phyloP scores from a whole-genome alignment of 2,113 vertebrate species.

The Xenopus laevis region DNA sequence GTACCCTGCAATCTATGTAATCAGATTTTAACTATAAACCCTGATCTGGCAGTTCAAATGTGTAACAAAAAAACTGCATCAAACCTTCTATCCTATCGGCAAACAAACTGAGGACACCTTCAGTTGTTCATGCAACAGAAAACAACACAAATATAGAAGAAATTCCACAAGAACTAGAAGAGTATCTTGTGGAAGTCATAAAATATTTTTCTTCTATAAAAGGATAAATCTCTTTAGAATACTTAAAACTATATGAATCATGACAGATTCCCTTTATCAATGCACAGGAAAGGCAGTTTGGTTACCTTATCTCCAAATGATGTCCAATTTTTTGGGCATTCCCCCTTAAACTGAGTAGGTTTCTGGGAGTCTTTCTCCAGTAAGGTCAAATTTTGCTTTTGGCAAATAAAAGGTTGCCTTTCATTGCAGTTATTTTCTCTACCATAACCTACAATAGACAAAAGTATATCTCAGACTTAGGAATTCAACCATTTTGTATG shows the following conservation, averaged over 20 bases:
- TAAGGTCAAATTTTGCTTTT: conserved; percentile 76
- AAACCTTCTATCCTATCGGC: too few species aligned
- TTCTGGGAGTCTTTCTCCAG: conserved; percentile 71
- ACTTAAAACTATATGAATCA: not conserved
- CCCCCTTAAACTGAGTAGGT: conserved; percentile 55
- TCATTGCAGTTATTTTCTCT: conserved; percentile 56
- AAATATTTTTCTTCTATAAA: not conserved
- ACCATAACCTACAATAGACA: conserved; percentile 57
- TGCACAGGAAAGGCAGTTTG: not conserved
- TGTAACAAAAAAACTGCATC: too few species aligned
- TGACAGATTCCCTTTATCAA: not conserved
- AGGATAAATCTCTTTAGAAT: too few species aligned
- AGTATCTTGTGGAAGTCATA: not conserved
- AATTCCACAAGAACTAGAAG: too few species aligned
- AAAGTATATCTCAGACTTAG: not conserved
- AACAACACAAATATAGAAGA: too few species aligned
- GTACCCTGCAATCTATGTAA: too few species aligned
- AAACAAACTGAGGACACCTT: too few species aligned
- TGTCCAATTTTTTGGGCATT: conserved; percentile 63
- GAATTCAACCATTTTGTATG: too few species aligned
- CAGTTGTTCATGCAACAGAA: too few species aligned
- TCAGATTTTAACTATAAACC: too few species aligned
- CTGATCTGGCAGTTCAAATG: too few species aligned
- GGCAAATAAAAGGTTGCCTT: conserved; percentile 83
- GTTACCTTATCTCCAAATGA: conserved; percentile 85